phyloP scores from a whole-genome alignment of 2,113 vertebrate species.

The Neodon shergylaensis region DNA sequence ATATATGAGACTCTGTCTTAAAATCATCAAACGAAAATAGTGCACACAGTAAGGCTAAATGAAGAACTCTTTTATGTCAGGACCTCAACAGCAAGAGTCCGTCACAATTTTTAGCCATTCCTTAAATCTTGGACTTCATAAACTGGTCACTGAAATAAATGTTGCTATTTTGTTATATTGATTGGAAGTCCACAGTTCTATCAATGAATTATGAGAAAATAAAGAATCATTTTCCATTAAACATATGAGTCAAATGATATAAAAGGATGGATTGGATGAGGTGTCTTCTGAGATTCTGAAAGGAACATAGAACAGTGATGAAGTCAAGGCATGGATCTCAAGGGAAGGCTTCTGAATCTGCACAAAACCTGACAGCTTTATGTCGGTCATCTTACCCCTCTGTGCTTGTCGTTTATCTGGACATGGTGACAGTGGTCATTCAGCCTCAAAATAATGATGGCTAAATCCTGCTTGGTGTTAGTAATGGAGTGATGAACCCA shows the following conservation, averaged over 20 bases:
- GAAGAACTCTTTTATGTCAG: no score
- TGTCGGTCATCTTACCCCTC: background rate
- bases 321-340: background rate
- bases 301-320: background rate
- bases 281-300: background rate
- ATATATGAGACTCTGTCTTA: background rate
- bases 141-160: background rate
- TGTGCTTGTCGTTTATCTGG: background rate
- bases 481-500: background rate
- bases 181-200: background rate
- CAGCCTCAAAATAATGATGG: background rate
- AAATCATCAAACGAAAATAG: background rate
- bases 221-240: background rate
- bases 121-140: background rate
- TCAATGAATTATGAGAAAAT: background rate
- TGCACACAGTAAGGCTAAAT: background rate
- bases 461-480: background rate
- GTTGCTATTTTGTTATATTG: background rate
- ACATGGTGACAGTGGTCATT: background rate
- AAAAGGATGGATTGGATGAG: background rate
- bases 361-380: background rate
- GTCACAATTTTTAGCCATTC: background rate
- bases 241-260: background rate
- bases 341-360: background rate
- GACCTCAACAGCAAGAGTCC: background rate